Evolutionary conservation across 2,113 vertebrate species (phyloP).

Genomic region (Pipa parva): DNA sequence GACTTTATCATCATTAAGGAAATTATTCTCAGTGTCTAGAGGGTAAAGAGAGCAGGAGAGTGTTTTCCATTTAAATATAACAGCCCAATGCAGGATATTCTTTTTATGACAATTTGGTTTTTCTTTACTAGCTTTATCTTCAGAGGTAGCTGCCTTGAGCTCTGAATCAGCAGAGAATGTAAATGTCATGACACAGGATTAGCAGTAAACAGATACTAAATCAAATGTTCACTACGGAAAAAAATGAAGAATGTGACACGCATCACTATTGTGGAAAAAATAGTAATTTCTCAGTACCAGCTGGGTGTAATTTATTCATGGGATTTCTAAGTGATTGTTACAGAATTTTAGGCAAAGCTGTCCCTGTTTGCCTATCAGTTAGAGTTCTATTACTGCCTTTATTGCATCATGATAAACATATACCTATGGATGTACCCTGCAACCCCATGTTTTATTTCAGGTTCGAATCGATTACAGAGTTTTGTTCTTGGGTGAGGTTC

Average conservation of each 20-base stretch:
- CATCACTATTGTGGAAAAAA: constrained; percentile 71
- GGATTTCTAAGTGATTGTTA: constrained; percentile 31
- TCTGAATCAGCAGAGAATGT: constrained; percentile 94
- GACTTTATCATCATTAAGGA: constrained; percentile 64
- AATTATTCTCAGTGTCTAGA: constrained; percentile 63
- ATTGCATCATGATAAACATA: no score
- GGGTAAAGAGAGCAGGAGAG: constrained; percentile 67
- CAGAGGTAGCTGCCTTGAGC: constrained; percentile 89
- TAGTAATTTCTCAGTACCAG: constrained; percentile 60
- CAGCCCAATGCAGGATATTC: constrained; percentile 71
- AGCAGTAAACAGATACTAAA: constrained; percentile 88
- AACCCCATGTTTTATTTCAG: no score
- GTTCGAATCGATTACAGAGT: no score
- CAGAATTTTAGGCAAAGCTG: no score
- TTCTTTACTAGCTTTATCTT: constrained; percentile 93
- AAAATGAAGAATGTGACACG: constrained; percentile 82
- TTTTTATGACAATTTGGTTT: constrained; percentile 90
- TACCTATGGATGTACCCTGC: no score
- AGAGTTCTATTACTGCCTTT: no score
- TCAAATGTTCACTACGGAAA: constrained; percentile 95
- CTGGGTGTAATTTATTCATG: constrained; percentile 43
- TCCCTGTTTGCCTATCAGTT: no score
- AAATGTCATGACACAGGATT: constrained; percentile 98
- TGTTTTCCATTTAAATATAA: constrained; percentile 77
- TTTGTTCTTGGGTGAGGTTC: no score